Evolutionary conservation across 1,140 invertebrate species (phyloP), one percentile per base, ranked within the genome.

Genomic region (Sarcophaga bullata): DNA sequence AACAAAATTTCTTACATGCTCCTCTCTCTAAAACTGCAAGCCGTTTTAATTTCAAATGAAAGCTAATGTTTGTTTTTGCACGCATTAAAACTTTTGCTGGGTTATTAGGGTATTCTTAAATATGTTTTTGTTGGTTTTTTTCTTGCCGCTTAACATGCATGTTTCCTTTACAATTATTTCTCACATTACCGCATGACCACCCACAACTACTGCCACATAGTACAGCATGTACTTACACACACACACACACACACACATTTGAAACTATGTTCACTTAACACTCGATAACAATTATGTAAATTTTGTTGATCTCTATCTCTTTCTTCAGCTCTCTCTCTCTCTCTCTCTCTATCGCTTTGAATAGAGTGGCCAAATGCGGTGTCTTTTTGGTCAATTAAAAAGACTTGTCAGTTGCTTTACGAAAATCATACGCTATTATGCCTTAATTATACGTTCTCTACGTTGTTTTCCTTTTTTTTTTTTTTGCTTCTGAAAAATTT

Each of bases 101-200:
- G 25, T 37, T 37, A 37, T 37, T 37, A 2, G 25, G 25, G 25
- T 37, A 37, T 37, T 37, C 25, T 37, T 37, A 37, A 37, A 37
- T 37, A 1, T 37, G 25, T 37, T 37, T 37, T n/a, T n/a, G 25
- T 37, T 37, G 4, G 25, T 37, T 37, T 37, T 37, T n/a, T 17
- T n/a, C 3, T 62, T 62, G n/a, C n/a, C 8, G 0, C 19, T 68
- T 6, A 68, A 68, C 6, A 68, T 68, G 17, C 17, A 68, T 68
- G n/a, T 68, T 68, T 68, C 10, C 7, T 68, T 68, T 68, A 8
- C 62, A 68, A 68, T 68, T 58, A 58, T 58, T 68, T 68, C 62
- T 68, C 62, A 68, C 62, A 25, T 68, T 68, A 9, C 62, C 62
- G 4, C 9, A 19, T 17, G 62, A 25, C 62, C 62, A 68, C 62